Evolutionary conservation across 1,140 invertebrate genomes (phyloP), one percentile per base, ranked within the genome.

Genomic region (Cotesia vestalis): DNA sequence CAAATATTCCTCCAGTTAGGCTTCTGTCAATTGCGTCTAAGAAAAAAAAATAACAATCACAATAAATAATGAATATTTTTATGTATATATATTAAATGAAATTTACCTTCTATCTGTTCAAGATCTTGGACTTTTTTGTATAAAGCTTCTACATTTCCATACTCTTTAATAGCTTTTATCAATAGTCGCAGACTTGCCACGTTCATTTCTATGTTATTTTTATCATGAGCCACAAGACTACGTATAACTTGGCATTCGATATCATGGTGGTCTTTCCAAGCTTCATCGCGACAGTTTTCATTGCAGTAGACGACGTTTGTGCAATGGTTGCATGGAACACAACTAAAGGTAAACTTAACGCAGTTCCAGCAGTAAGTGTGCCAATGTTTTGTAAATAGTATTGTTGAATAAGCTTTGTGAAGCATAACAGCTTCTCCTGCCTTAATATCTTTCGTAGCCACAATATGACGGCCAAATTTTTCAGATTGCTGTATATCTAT

Each of bases 361-460:
- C 95, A 97, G 75, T 93, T 88, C 79, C 90, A 91, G 79, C 95
- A 97, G 78, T 91, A 88, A 55, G 87, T 89, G 17, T 88, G 84
- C 62, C 86, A 86, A 78, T 90, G 88, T 38, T 89, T 83, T 46
- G 89, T 88, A 46, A 92, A 79, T 11, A 94, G 79, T 1, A 93
- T 86, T 6, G 89, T 89, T 57, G 91, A 89, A 82, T 91, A 96
- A 9, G 94, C 92, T 67, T 91, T 87, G 85, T 96, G 94, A 60
- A 92, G 85, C 53, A 91, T 91, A 6, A 96, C 75, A 12, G 95
- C 85, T 81, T 95, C 92, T 4, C 94, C 95, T 17, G 91, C 88
- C 74, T 86, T 80, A 66, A 93, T 89, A 82, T 92, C 88, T 69
- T 87, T 83, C 36, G 85, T 88, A 0, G 92, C 90, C 55, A 90